Base-by-base conservation (phyloP, 2,797 vertebrate species). In the Sandelia bainsii region DNA sequence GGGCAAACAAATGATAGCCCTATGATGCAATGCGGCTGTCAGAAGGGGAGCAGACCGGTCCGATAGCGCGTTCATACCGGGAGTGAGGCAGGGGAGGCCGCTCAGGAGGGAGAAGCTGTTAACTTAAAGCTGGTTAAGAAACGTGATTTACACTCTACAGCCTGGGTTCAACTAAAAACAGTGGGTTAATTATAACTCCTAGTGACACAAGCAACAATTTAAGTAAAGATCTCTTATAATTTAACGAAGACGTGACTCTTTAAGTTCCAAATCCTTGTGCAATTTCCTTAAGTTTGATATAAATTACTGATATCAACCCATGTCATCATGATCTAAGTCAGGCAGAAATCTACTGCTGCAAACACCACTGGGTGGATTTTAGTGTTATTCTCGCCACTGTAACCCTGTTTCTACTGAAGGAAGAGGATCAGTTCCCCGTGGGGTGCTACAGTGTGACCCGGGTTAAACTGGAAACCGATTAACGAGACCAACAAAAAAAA, bases 21-120 rank as follows among this genome's bases (percentile, higher is more conserved):
- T 68, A 50, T 69, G 84, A 84, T 77, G 78, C 82, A 79, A 73
- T 51, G 75, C 74, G 59, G 66, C 80, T 83, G 77, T 83, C 80
- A 78, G 25, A 39, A 4, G 32, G 29, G 13, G 44, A 68, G 54
- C 32, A 13, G 46, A 62, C 44, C 50, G 46, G 46, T 23, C n/a
- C 64, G 23, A 25, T 48, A 54, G 34, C 56, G 50, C 51, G 44
- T 8, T 13, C 1, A 32, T 22, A 14, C 23, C 56, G 34, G 40
- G 27, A 46, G 54, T n/a, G 19, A 37, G 7, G 11, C 16, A 50
- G 44, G 53, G 49, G 54, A 62, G 46, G 49, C 20, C 40, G 59
- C 51, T 40, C n/a, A 37, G 66, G 32, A 46, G 19, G 56, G 23
- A 50, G 49, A 29, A 17, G 42, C 69, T 37, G 67, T 50, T 59